A percentile compares a stretch with the other conserved stretches of the same genome.
These are phyloP conservation scores for Eonycteris spelaea DNA, from an alignment of 2,113 vertebrate genomes.

Conservation along the genomic window DNA sequence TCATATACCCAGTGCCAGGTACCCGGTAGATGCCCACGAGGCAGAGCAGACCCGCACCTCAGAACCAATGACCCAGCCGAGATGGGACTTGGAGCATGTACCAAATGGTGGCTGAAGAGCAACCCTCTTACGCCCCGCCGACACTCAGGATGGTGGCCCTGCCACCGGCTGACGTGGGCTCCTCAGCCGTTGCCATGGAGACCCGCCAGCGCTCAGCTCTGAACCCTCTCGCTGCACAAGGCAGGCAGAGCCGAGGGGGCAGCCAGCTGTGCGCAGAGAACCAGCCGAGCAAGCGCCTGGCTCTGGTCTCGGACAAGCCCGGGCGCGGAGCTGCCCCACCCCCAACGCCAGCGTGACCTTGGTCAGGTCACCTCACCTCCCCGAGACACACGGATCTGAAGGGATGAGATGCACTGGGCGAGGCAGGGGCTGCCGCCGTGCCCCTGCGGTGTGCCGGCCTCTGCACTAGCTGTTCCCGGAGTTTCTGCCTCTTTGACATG, in stretches of 20 bases:
- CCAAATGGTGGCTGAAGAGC: fast-evolving
- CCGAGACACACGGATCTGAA: neutral
- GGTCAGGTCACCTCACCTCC: neutral
- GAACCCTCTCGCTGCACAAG: conserved; percentile 18
- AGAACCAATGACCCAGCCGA: neutral
- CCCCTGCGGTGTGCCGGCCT: neutral
- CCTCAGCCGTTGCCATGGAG: conserved; percentile 61
- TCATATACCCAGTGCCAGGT: neutral
- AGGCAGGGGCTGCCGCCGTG: fast-evolving
- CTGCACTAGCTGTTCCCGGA: neutral
- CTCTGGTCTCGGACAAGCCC: neutral
- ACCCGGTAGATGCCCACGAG: fast-evolving
- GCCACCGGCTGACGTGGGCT: neutral
- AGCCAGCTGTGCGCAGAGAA: neutral
- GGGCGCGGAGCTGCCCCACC: fast-evolving
- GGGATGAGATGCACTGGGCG: neutral
- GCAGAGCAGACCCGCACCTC: neutral
- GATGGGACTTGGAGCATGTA: neutral
- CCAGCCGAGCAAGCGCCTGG: fast-evolving
- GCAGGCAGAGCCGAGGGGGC: neutral
- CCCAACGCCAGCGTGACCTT: neutral
- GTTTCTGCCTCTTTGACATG: neutral
- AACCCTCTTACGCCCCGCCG: fast-evolving
- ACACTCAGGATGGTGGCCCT: neutral
- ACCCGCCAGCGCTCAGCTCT: conserved; percentile 29